Evolutionary conservation across 2,888 invertebrate species (phyloP).

Genomic region (Exocentrus adspersus): DNA sequence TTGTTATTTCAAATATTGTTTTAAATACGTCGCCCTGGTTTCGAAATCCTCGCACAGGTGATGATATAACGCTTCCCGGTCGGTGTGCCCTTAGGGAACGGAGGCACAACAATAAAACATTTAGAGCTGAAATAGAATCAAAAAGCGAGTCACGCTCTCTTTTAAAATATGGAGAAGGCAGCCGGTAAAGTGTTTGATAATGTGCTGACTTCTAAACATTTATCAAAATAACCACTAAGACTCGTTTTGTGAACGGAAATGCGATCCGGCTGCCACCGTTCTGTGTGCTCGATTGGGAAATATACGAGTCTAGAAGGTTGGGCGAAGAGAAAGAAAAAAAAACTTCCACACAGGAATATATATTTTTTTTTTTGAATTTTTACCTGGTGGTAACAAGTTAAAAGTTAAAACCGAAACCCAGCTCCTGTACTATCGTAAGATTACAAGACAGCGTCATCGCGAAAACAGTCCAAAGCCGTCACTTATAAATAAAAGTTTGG

Average conservation of each 20-base stretch:
- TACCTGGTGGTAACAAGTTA: too few species aligned
- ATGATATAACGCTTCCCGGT: neutral
- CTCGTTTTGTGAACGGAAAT: slow-evolving; percentile 40
- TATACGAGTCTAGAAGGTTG: slow-evolving; percentile 40
- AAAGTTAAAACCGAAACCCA: too few species aligned
- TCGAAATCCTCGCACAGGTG: neutral
- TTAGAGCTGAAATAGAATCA: slow-evolving; percentile 35
- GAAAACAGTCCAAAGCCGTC: neutral
- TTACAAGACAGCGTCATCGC: neutral
- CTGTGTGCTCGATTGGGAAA: slow-evolving; percentile 43
- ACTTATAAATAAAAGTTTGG: slow-evolving; percentile 1
- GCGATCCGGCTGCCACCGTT: slow-evolving; percentile 30
- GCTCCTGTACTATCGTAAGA: too few species aligned
- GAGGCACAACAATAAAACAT: slow-evolving; percentile 40
- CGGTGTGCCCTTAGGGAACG: slow-evolving; percentile 27
- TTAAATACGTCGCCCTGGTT: too few species aligned
- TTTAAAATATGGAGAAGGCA: slow-evolving; percentile 51
- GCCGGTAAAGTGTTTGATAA: slow-evolving; percentile 56
- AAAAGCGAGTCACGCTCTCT: slow-evolving; percentile 50
- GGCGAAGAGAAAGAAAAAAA: slow-evolving; percentile 40
- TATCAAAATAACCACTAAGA: slow-evolving; percentile 52
- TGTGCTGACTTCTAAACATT: slow-evolving; percentile 57
- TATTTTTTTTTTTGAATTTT: too few species aligned
- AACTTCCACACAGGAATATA: slow-evolving; percentile 49
- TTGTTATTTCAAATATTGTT: too few species aligned